These are phyloP conservation scores for Julus scanicus DNA, from an alignment of 2,888 invertebrate genomes.

Conservation along the genomic window DNA sequence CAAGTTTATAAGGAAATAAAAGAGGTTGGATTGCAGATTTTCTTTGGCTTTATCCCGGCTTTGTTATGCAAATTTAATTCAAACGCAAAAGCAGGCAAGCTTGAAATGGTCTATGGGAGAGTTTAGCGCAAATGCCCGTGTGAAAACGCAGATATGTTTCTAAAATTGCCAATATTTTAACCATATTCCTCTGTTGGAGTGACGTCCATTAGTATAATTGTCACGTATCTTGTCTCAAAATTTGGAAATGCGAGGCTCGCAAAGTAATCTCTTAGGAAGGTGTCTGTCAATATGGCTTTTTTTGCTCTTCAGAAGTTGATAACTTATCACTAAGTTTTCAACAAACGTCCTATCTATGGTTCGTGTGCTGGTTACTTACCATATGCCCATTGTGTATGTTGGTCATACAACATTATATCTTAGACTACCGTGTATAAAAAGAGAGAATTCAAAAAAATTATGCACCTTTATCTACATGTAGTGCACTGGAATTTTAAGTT, in stretches of 20 bases:
- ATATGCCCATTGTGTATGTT: neutral
- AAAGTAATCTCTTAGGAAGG: conserved; percentile 7
- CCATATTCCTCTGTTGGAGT: conserved; percentile 15
- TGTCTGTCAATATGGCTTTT: conserved; percentile 36
- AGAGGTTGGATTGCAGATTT: neutral
- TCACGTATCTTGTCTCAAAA: conserved; percentile 39
- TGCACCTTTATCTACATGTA: no score
- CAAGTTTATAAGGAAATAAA: neutral
- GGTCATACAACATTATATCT: neutral
- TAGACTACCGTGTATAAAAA: neutral
- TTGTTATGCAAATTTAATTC: conserved; percentile 39
- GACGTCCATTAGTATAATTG: conserved; percentile 42
- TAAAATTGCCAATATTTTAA: conserved; percentile 36
- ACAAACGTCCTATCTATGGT: conserved; percentile 10
- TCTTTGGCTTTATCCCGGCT: neutral
- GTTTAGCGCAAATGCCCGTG: conserved; percentile 10
- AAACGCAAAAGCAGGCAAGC: neutral
- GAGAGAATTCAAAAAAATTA: neutral
- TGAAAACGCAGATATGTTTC: conserved; percentile 39
- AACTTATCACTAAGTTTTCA: conserved; percentile 17
- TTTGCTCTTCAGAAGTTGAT: conserved; percentile 14
- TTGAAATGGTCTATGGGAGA: neutral
- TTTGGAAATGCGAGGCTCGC: conserved; percentile 39
- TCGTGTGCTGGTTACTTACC: conserved; percentile 25
- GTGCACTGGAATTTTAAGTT: no score